phyloP scores from a whole-genome alignment of 2,797 vertebrate genomes.

The Aselliscus stoliczkanus region DNA sequence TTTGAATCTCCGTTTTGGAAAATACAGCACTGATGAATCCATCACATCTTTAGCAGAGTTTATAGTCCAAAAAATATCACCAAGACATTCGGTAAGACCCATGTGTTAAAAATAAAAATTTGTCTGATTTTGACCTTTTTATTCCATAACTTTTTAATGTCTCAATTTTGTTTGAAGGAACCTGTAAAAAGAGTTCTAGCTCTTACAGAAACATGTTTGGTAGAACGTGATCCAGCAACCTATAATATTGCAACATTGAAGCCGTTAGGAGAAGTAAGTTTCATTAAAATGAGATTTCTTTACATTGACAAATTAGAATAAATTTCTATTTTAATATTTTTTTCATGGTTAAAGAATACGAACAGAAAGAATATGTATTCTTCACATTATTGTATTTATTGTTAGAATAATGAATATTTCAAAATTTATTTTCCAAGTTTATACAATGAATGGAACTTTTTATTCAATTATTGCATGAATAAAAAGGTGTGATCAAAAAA shows the following conservation, averaged over 20 bases:
- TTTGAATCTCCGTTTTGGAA: constrained; percentile 92
- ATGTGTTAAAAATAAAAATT: constrained; percentile 8
- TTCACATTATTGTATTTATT: background rate
- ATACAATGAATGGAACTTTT: background rate
- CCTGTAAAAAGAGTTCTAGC: constrained; percentile 93
- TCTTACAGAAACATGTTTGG: constrained; percentile 97
- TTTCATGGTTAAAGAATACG: background rate
- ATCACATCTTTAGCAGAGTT: constrained; percentile 99
- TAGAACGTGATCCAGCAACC: constrained; percentile 96
- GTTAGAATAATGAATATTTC: constrained; percentile 1
- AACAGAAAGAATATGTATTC: background rate
- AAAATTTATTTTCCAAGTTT: constrained; percentile 27
- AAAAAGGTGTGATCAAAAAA: too few species aligned
- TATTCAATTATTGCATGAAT: background rate
- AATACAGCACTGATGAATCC: constrained; percentile 96
- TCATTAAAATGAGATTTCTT: background rate
- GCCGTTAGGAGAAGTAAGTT: constrained; percentile 94
- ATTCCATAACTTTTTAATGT: constrained; percentile 43
- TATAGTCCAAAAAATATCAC: constrained; percentile 95
- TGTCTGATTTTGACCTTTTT: background rate
- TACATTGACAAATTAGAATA: background rate
- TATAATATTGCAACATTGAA: constrained; percentile 98
- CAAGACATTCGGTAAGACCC: constrained; percentile 90
- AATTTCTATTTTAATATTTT: constrained; percentile 2
- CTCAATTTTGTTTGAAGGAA: constrained; percentile 84